Base-by-base conservation (phyloP, 2,797 vertebrate genomes). In the Heliangelus exortis region DNA sequence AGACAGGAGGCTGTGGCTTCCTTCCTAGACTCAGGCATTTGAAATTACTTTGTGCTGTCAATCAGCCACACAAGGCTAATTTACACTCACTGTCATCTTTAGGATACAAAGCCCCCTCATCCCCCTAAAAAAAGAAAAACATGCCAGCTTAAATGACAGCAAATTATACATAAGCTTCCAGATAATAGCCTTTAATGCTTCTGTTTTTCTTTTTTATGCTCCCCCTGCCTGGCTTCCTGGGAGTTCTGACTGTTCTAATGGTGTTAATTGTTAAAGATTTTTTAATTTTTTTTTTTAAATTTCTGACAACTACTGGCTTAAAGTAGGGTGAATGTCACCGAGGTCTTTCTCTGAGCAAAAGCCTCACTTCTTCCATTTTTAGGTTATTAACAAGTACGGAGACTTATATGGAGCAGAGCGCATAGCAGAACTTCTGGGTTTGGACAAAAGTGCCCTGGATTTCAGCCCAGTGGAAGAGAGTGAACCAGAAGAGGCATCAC, bases 321-420 rank as follows among this genome's bases (percentile, higher is more conserved):
- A 89, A 84, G 69, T 63, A 84, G 29, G 31, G 51, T 33, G 39
- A 92, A 67, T 75, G 62, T 81, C 55, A 69, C 51, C 5, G 1
- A 74, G 55, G 36, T 79, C 57, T 53, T 75, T 91, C 18, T 23
- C 77, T 71, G 43, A 90, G 34, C 11, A 66, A 85, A 92, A 89
- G 10, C 11, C 76, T 65, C 3, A 94, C 45, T 65, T 87, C 77
- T 69, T 96, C 53, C 61, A 57, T 61, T 90, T 87, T 39, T 87
- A 99, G 99, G 99, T 99, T 92, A 99, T 99, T 96, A 99, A 99
- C 96, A 99, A 99, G 92, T 99, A 99, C 0, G 99, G 99, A 45
- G 99, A 99, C 84, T 98, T 99, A 87, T 99, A 99, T 0, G 99
- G 99, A 96, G 99, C 98, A 17, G 99, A 99, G 95, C 98, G 99